Conservation (phyloP, 1,140 invertebrate genomes). For the Neotoxoptera formosana region DNA sequence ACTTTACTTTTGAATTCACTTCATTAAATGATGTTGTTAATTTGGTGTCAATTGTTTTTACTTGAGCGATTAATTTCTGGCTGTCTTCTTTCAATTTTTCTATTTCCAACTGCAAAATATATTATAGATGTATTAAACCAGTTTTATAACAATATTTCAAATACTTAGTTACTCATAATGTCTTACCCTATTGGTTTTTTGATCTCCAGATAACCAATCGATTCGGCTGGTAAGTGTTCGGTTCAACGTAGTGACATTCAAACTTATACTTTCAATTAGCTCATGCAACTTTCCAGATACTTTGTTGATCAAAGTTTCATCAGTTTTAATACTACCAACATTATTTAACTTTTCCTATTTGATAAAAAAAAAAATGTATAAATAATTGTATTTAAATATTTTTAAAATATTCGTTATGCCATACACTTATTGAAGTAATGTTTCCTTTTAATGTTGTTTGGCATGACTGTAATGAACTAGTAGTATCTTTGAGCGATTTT, state of each 20-base stretch:
- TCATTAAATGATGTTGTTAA: constrained; percentile 34
- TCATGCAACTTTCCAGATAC: constrained; percentile 20
- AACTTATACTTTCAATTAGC: neutral
- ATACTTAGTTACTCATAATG: neutral
- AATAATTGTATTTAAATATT: neutral
- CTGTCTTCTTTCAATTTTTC: constrained; percentile 41
- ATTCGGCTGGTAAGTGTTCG: constrained; percentile 16
- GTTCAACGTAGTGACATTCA: neutral
- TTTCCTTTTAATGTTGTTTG: constrained; percentile 7
- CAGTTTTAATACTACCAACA: constrained; percentile 31
- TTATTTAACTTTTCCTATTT: constrained; percentile 33
- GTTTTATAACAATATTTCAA: neutral
- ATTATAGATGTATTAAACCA: neutral
- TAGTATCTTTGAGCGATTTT: constrained; percentile 28
- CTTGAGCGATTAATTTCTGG: constrained; percentile 30
- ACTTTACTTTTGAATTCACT: constrained; percentile 29
- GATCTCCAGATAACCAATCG: constrained; percentile 36
- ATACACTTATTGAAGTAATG: constrained; percentile 43
- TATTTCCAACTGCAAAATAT: constrained; percentile 10
- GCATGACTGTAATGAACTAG: constrained; percentile 37
- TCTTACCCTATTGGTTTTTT: constrained; percentile 29
- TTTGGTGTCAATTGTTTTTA: constrained; percentile 41
- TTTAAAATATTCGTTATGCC: neutral
- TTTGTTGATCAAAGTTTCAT: constrained; percentile 36
- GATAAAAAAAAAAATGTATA: neutral